Percentiles rank a stretch among this genome's conserved stretches.
phyloP scores from a whole-genome alignment of 2,113 vertebrate species.

The Alosa alosa region DNA sequence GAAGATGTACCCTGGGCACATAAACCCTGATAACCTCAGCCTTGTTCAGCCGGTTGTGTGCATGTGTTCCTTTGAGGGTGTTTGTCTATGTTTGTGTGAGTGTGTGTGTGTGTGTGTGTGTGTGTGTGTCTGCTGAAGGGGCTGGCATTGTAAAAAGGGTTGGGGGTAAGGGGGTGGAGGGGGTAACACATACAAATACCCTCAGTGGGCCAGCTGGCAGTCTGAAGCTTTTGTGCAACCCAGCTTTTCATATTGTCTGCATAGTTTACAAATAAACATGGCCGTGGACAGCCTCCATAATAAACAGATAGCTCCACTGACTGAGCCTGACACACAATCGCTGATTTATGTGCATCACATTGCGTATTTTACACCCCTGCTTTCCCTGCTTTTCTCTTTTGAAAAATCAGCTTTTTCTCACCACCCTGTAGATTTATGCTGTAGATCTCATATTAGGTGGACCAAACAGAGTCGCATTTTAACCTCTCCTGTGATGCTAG shows the following conservation, averaged over 20 bases:
- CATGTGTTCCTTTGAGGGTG: slow-evolving; percentile 18
- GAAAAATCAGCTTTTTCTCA: background rate
- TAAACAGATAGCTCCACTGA: slow-evolving; percentile 49
- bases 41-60: slow-evolving; percentile 22
- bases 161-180: slow-evolving; percentile 7
- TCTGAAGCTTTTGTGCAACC: slow-evolving; percentile 56
- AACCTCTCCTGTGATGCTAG: background rate
- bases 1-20: slow-evolving; percentile 2
- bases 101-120: slow-evolving; percentile 12
- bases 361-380: slow-evolving; percentile 20
- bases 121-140: slow-evolving; percentile 42
- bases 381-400: slow-evolving; percentile 28
- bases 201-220: slow-evolving; percentile 63
- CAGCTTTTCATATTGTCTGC: slow-evolving; percentile 63
- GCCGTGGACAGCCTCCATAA: slow-evolving; percentile 47
- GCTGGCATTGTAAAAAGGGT: slow-evolving; percentile 52
- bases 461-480: background rate
- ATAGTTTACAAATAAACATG: slow-evolving; percentile 65
- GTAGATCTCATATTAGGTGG: background rate
- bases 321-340: slow-evolving; percentile 27
- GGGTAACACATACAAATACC: slow-evolving; percentile 48
- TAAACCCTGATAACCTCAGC: background rate
- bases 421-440: background rate
- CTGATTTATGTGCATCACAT: slow-evolving; percentile 30
- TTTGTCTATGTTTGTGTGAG: background rate